phyloP scores from a whole-genome alignment of 2,113 vertebrate genomes.

The Mustela lutreola region DNA sequence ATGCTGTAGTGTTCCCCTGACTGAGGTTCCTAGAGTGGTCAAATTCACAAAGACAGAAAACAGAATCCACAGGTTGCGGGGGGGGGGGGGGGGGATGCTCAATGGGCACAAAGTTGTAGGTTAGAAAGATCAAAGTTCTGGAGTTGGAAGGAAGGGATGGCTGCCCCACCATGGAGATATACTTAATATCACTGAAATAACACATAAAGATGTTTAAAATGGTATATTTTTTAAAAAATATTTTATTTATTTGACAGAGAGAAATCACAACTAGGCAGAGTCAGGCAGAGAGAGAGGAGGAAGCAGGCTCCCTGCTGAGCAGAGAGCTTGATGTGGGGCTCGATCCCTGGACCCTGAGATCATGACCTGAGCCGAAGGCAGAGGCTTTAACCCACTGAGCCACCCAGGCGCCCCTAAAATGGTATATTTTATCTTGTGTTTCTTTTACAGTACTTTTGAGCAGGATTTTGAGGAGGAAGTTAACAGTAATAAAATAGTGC shows the following conservation, averaged over 20 bases:
- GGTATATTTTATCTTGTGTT: not conserved
- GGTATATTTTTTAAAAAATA: not conserved
- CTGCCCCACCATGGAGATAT: not conserved
- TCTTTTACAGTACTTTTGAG: not conserved
- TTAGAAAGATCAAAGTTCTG: not conserved
- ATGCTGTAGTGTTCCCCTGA: not conserved
- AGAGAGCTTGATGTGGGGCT: too few relatives aligned
- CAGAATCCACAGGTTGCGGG: not conserved
- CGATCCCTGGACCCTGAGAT: too few relatives aligned
- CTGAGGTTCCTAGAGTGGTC: not conserved
- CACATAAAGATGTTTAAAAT: not conserved
- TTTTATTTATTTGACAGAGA: too few relatives aligned
- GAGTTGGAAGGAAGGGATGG: not conserved
- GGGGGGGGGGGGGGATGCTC: not conserved
- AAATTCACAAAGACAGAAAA: not conserved
- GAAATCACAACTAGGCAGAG: too few relatives aligned
- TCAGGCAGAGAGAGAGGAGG: too few relatives aligned
- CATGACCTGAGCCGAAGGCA: too few relatives aligned
- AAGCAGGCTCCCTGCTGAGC: too few relatives aligned
- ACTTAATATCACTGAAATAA: not conserved
- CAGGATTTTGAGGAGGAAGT: not conserved
- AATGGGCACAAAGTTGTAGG: not conserved
- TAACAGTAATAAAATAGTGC: not conserved
- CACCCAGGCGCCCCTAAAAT: not conserved
- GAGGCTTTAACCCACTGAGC: too few relatives aligned